Evolutionary conservation across 1,140 invertebrate species (phyloP).

Genomic region (Eupristina koningsbergeri): DNA sequence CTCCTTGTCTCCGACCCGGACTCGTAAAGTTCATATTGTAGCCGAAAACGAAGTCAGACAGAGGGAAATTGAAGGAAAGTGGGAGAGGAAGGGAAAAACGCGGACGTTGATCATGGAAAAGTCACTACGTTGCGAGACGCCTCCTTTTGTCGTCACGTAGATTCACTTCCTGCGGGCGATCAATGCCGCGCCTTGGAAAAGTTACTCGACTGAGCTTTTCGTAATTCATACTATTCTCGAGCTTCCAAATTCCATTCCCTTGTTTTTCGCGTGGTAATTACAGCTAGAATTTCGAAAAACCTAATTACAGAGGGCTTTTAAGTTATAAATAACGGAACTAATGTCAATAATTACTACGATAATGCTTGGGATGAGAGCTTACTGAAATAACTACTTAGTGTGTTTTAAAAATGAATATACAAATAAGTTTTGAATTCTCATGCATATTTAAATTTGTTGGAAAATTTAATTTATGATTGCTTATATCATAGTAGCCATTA

Average conservation of each 20-base stretch:
- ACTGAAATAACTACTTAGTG: too few species aligned
- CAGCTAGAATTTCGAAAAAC: too few species aligned
- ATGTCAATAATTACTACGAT: too few species aligned
- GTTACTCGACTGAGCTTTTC: constrained; percentile 15
- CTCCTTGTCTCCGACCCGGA: too few species aligned
- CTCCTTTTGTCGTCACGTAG: constrained; percentile 25
- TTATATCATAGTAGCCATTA: too few species aligned
- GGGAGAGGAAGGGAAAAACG: constrained; percentile 1
- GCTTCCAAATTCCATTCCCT: background rate
- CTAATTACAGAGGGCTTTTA: background rate
- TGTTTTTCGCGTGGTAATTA: background rate
- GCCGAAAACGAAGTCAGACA: background rate
- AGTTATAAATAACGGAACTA: too few species aligned
- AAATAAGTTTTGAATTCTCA: too few species aligned
- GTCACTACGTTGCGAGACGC: background rate
- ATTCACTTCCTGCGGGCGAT: constrained; percentile 21
- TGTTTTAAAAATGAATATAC: too few species aligned
- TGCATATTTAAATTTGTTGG: too few species aligned
- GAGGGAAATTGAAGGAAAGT: too few species aligned
- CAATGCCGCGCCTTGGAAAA: constrained; percentile 15
- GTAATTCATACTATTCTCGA: constrained; percentile 2
- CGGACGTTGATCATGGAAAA: constrained; percentile 1
- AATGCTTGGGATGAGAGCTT: too few species aligned
- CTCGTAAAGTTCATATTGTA: constrained; percentile 14
- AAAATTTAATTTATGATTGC: too few species aligned